These are phyloP conservation scores for Tokudaia tokunoshimensis DNA, from an alignment of 2,797 vertebrate species.

Conservation along the genomic window DNA sequence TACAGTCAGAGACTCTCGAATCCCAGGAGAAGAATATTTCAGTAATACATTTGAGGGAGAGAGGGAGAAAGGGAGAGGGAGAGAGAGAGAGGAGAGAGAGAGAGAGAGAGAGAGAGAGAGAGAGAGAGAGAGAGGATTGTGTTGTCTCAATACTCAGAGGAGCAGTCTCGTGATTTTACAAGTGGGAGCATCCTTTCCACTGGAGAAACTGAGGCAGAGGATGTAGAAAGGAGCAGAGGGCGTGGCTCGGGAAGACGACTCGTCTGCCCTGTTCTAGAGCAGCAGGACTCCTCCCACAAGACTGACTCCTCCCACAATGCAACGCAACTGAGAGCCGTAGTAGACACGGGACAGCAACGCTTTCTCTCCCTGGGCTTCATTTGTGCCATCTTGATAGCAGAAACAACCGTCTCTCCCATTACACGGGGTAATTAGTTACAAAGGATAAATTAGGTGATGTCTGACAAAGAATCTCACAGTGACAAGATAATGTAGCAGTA, in stretches of 20 bases:
- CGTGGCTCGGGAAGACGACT: background rate
- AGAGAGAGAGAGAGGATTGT: background rate
- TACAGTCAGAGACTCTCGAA: background rate
- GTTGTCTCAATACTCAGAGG: background rate
- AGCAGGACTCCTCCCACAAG: background rate
- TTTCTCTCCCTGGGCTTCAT: background rate
- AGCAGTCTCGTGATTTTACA: background rate
- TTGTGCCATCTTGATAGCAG: background rate
- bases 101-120: no score
- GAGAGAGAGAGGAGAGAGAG: background rate
- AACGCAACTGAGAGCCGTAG: fast-evolving
- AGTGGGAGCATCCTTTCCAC: background rate
- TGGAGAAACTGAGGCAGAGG: background rate
- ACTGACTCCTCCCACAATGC: background rate
- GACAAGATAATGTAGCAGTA: background rate
- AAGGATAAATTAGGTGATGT: background rate
- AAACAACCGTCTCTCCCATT: background rate
- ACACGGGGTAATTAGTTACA: background rate
- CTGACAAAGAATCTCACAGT: background rate
- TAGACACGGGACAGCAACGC: background rate
- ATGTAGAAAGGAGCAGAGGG: background rate
- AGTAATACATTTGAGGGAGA: background rate
- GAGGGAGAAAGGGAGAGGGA: background rate
- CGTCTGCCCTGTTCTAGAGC: background rate
- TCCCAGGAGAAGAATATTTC: conserved; percentile 6